These are phyloP conservation scores for Chrysopa pallens DNA, from an alignment of 1,140 invertebrate species.

Conservation along the genomic window DNA sequence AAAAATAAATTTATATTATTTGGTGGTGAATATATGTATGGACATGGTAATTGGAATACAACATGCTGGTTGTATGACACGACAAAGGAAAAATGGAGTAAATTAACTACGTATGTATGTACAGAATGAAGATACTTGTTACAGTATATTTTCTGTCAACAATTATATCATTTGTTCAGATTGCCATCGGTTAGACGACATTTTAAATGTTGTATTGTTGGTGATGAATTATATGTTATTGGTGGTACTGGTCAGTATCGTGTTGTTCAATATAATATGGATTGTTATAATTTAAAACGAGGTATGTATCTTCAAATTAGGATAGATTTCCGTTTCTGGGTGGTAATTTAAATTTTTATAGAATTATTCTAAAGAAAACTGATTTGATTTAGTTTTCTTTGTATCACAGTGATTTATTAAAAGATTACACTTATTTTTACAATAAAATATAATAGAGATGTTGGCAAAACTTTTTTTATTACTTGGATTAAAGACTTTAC, in stretches of 20 bases:
- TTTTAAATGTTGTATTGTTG: slow-evolving; percentile 13
- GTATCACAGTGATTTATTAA: too few species aligned
- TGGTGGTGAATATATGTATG: slow-evolving; percentile 14
- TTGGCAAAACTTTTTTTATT: too few species aligned
- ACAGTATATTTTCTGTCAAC: neutral
- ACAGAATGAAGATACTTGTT: neutral
- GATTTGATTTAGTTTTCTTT: too few species aligned
- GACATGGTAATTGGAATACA: slow-evolving; percentile 13
- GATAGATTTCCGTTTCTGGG: too few species aligned
- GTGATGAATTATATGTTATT: slow-evolving; percentile 12
- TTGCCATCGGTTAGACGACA: slow-evolving; percentile 12
- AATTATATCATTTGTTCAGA: slow-evolving; percentile 5
- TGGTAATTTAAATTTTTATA: too few species aligned
- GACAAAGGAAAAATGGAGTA: slow-evolving; percentile 12
- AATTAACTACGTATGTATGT: slow-evolving; percentile 8
- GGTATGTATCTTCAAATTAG: slow-evolving; percentile 5
- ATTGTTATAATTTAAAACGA: slow-evolving; percentile 12
- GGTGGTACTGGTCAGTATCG: slow-evolving; percentile 15
- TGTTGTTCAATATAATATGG: slow-evolving; percentile 14
- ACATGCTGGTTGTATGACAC: slow-evolving; percentile 15
- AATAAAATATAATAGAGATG: too few species aligned
- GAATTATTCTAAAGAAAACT: too few species aligned
- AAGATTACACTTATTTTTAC: too few species aligned
- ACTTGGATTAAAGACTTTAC: too few species aligned
- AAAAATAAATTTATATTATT: slow-evolving; percentile 5